These are phyloP conservation scores for Festucalex cinctus DNA, from an alignment of 2,113 vertebrate species.

Conservation along the genomic window DNA sequence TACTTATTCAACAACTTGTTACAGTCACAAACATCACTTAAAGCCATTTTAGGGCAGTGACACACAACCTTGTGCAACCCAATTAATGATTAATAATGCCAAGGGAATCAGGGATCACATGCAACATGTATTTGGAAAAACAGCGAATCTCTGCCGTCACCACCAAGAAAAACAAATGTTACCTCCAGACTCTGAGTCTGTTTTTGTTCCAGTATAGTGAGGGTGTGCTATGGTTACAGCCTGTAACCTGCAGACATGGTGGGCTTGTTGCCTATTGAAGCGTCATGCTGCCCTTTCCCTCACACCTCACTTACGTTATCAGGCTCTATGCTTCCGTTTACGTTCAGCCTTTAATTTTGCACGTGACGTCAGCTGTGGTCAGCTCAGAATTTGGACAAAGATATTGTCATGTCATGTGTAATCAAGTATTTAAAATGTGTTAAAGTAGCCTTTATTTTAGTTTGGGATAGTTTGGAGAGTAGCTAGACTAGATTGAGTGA, in stretches of 20 bases:
- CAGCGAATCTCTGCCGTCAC: not conserved
- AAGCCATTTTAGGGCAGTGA: not conserved
- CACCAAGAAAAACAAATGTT: constrained; percentile 6
- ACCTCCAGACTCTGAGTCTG: accelerated
- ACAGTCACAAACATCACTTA: not conserved
- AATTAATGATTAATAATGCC: constrained; percentile 48
- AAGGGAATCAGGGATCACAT: constrained; percentile 9
- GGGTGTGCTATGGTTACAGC: not conserved
- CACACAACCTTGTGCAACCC: not conserved
- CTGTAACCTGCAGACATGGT: not conserved
- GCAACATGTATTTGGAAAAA: constrained; percentile 16
- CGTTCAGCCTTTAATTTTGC: constrained; percentile 52
- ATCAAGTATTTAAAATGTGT: too few species aligned
- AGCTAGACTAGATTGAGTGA: too few species aligned
- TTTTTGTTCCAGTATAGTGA: not conserved
- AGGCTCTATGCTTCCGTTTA: constrained; percentile 17
- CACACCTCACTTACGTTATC: constrained; percentile 14
- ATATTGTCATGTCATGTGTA: too few species aligned
- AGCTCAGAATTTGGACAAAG: too few species aligned
- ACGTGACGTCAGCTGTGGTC: not conserved
- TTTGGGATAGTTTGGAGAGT: too few species aligned
- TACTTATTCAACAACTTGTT: not conserved
- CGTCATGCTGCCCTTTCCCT: constrained; percentile 14
- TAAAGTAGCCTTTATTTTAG: too few species aligned
- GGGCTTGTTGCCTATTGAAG: constrained; percentile 5